A percentile compares a stretch with the other conserved stretches of the same genome.
phyloP scores from a whole-genome alignment of 2,113 vertebrate genomes.

The Elephantulus edwardii region DNA sequence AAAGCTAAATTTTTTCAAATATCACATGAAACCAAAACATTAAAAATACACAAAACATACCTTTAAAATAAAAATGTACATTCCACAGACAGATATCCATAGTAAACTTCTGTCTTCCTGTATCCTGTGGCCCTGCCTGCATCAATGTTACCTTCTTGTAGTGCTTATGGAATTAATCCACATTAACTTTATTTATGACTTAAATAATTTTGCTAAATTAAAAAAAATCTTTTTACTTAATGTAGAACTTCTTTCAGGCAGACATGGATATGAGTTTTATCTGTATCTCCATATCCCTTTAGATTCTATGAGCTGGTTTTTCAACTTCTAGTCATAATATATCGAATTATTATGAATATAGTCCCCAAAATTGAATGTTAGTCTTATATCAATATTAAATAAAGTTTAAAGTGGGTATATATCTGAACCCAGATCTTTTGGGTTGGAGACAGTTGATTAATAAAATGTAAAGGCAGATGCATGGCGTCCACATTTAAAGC shows the following conservation, averaged over 20 bases:
- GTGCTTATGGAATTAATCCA: not conserved
- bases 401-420: conserved; percentile 24
- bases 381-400: not conserved
- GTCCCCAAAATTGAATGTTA: not conserved
- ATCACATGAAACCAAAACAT: not conserved
- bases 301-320: not conserved
- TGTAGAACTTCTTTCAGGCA: not conserved
- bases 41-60: not conserved
- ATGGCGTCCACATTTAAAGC: not conserved
- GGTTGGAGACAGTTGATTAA: not conserved
- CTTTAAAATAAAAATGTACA: not conserved
- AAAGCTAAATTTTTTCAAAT: conserved; percentile 18
- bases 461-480: not conserved
- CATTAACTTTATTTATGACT: not conserved
- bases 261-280: not conserved
- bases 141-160: not conserved
- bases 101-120: not conserved
- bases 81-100: not conserved
- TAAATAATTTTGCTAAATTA: not conserved
- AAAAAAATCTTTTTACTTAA: not conserved
- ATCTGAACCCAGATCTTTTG: too few relatives aligned
- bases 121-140: not conserved
- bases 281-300: not conserved
- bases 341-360: not conserved
- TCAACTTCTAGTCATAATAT: not conserved